Conservation (phyloP, 2,888 invertebrate genomes). For the Apeira syringaria region DNA sequence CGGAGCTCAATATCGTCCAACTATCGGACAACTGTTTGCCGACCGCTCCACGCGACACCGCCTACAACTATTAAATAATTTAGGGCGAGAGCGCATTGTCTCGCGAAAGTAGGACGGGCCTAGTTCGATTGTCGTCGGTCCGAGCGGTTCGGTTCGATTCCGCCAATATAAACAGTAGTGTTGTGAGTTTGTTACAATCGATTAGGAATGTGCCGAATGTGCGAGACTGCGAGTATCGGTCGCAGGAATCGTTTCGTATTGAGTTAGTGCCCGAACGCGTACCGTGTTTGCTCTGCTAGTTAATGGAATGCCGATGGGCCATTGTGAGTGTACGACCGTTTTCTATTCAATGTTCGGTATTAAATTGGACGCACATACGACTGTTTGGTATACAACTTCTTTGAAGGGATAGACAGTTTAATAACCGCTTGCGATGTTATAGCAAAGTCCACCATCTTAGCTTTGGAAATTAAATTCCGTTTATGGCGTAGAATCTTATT, state of each 20-base stretch:
- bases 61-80: constrained; percentile 77
- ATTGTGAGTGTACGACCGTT: constrained; percentile 69
- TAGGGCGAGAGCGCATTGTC: constrained; percentile 75
- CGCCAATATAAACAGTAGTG: constrained; percentile 74
- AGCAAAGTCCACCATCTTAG: background rate
- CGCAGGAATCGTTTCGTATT: constrained; percentile 68
- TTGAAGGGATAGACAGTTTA: constrained; percentile 35
- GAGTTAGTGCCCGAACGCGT: constrained; percentile 67
- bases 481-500: too few relatives aligned
- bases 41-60: constrained; percentile 55
- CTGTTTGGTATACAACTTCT: constrained; percentile 50
- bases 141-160: constrained; percentile 38
- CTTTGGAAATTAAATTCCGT: too few relatives aligned
- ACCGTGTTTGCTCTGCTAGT: constrained; percentile 73
- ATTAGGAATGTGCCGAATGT: constrained; percentile 59
- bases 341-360: constrained; percentile 69
- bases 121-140: constrained; percentile 39
- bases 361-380: constrained; percentile 56
- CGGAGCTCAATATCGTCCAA: constrained; percentile 9
- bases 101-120: constrained; percentile 63
- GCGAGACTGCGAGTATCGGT: constrained; percentile 52
- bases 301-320: constrained; percentile 78
- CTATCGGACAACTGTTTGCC: constrained; percentile 53
- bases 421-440: constrained; percentile 3
- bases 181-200: constrained; percentile 64